Evolutionary conservation across 2,888 invertebrate species (phyloP).

Genomic region (Asteroscopus sphinx): DNA sequence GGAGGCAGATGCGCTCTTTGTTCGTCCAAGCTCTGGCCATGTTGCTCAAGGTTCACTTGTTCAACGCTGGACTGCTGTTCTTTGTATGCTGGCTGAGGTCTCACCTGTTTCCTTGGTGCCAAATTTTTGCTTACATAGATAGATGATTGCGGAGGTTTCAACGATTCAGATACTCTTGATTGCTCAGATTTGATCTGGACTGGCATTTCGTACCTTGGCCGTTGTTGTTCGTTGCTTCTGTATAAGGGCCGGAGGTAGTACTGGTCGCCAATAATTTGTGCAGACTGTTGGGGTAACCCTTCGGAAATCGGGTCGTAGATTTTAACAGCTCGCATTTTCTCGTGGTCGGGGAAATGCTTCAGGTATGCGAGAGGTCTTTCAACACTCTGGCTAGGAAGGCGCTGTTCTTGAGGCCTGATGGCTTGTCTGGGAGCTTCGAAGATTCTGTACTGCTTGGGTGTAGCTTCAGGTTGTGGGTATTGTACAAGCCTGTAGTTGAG

Average conservation of each 20-base stretch:
- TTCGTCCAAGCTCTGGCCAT: conserved; percentile 77
- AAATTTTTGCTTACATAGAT: conserved; percentile 84
- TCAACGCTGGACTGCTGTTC: conserved; percentile 65
- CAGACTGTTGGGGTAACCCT: conserved; percentile 68
- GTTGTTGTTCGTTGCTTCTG: conserved; percentile 75
- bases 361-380: conserved; percentile 83
- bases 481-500: conserved; percentile 77
- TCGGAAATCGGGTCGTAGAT: conserved; percentile 78
- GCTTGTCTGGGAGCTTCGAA: conserved; percentile 77
- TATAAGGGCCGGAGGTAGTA: conserved; percentile 80
- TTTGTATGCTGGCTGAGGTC: conserved; percentile 67
- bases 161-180: conserved; percentile 68
- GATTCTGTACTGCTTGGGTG: conserved; percentile 82
- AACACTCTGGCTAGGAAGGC: conserved; percentile 69
- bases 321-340: conserved; percentile 79
- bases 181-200: conserved; percentile 69
- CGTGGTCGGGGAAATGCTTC: conserved; percentile 81
- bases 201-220: conserved; percentile 74
- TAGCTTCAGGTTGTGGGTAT: conserved; percentile 79
- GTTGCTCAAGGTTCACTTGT: conserved; percentile 71
- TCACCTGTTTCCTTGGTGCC: conserved; percentile 73
- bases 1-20: conserved; percentile 84
- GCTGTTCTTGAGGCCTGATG: conserved; percentile 75
- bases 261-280: conserved; percentile 76
- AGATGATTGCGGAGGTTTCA: conserved; percentile 81